These are phyloP conservation scores for Tamias sibiricus DNA, from an alignment of 2,113 vertebrate genomes.

Conservation along the genomic window DNA sequence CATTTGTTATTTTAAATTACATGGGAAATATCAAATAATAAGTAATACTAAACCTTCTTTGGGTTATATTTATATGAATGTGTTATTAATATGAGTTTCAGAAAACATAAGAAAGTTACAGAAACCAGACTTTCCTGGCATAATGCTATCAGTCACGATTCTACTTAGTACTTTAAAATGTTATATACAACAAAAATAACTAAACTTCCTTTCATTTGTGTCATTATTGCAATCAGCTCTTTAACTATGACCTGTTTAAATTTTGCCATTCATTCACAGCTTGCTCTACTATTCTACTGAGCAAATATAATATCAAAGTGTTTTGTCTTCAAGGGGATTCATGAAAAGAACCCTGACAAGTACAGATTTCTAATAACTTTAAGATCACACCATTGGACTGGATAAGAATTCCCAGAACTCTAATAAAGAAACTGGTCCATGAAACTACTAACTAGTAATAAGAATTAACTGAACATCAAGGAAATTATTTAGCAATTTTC, in stretches of 20 bases:
- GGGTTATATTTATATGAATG: not conserved
- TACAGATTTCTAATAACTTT: not conserved
- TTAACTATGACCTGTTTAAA: not conserved
- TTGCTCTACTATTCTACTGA: not conserved
- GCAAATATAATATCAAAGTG: not conserved
- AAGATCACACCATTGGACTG: too few species aligned
- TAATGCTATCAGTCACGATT: not conserved
- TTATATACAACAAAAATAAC: too few species aligned
- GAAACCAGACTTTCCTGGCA: not conserved
- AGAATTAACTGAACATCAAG: too few species aligned
- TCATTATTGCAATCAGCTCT: too few species aligned
- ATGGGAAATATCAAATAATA: not conserved
- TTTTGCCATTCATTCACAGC: not conserved
- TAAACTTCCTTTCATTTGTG: too few species aligned
- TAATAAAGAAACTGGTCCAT: not conserved
- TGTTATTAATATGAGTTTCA: not conserved
- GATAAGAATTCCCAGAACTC: not conserved
- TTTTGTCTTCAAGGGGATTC: not conserved
- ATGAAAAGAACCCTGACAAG: not conserved
- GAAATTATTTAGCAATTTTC: too few species aligned
- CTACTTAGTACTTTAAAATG: not conserved
- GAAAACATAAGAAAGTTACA: not conserved
- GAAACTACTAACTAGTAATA: not conserved
- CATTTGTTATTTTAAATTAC: not conserved
- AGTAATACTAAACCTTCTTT: not conserved